phyloP scores from a whole-genome alignment of 2,888 invertebrate species.

The Masnerella sp. region DNA sequence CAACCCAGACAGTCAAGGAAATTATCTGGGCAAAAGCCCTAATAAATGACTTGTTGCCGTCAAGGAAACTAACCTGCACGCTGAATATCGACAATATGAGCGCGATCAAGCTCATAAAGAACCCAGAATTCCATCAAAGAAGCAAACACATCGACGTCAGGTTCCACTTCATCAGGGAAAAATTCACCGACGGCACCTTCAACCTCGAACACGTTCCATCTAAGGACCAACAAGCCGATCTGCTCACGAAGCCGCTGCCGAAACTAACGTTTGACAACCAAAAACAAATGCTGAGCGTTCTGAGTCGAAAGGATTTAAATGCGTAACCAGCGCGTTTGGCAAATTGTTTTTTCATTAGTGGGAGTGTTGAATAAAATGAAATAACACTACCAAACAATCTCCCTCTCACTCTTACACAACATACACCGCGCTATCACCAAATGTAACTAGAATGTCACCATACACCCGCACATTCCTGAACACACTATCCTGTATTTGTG shows the following conservation, averaged over 20 bases:
- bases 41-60: neutral
- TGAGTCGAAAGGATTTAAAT: too few species aligned
- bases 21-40: neutral
- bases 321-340: too few species aligned
- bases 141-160: slow-evolving; percentile 40
- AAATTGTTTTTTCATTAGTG: neutral
- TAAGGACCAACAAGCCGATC: slow-evolving; percentile 5
- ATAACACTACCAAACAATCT: too few species aligned
- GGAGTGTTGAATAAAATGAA: neutral
- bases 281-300: neutral
- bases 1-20: neutral
- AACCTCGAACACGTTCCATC: neutral
- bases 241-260: slow-evolving; percentile 11
- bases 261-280: neutral
- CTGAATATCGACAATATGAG: slow-evolving; percentile 2
- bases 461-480: too few species aligned
- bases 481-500: too few species aligned
- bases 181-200: neutral
- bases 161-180: slow-evolving; percentile 29
- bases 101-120: slow-evolving; percentile 38
- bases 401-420: too few species aligned
- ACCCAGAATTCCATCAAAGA: slow-evolving; percentile 38
- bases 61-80: neutral
- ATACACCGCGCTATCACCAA: too few species aligned
- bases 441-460: too few species aligned